These are phyloP conservation scores for Philotrypesis tridentata DNA, from an alignment of 1,140 invertebrate genomes.

Conservation along the genomic window DNA sequence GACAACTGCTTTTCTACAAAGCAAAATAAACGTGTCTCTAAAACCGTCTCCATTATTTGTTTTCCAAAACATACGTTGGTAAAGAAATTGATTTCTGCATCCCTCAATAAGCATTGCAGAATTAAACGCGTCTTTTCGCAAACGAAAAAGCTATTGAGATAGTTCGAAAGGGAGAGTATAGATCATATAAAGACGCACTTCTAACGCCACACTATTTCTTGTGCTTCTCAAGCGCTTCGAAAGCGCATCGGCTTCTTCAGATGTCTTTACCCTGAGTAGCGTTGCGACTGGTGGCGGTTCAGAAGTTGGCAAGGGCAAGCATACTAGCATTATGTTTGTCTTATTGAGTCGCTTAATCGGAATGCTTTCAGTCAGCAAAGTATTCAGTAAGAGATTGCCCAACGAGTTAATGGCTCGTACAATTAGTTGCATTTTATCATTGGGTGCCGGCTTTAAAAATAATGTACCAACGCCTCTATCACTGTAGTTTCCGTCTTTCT, in stretches of 20 bases:
- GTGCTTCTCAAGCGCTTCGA: conserved; percentile 83
- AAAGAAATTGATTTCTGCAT: neutral
- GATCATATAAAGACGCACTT: neutral
- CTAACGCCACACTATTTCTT: conserved; percentile 75
- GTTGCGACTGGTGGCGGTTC: conserved; percentile 83
- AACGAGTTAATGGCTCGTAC: conserved; percentile 91
- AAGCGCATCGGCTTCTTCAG: conserved; percentile 89
- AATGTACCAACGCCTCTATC: conserved; percentile 91
- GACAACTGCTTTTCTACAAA: neutral
- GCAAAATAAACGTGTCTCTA: neutral
- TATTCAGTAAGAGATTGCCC: conserved; percentile 92
- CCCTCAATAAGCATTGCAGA: neutral
- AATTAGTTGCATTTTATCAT: conserved; percentile 87
- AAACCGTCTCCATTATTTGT: neutral
- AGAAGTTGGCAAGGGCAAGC: conserved; percentile 84
- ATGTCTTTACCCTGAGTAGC: conserved; percentile 90
- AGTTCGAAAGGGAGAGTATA: neutral
- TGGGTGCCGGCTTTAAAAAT: conserved; percentile 87
- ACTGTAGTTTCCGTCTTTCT: conserved; percentile 84
- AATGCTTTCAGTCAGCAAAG: conserved; percentile 80
- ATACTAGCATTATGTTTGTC: conserved; percentile 92
- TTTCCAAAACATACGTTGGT: neutral
- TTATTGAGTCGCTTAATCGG: conserved; percentile 90
- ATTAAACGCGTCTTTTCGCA: neutral
- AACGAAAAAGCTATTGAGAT: neutral